Conservation (phyloP, 2,888 invertebrate genomes). For the Miltochrista miniata region DNA sequence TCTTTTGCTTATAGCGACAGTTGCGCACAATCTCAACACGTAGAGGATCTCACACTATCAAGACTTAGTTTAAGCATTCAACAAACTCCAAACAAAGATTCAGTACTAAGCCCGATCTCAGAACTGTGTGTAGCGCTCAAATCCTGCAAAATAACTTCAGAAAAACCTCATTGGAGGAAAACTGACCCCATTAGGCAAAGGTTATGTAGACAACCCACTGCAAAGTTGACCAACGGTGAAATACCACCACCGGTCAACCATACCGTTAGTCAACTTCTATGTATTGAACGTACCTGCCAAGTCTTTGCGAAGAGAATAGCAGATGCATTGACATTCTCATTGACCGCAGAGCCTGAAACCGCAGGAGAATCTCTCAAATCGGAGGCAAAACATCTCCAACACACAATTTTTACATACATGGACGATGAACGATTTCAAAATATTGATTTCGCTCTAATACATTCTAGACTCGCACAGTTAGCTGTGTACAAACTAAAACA, state of each 20-base stretch:
- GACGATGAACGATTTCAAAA: slow-evolving; percentile 86
- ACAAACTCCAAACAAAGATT: slow-evolving; percentile 44
- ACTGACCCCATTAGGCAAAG: slow-evolving; percentile 65
- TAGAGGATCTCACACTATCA: slow-evolving; percentile 62
- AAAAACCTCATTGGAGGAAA: slow-evolving; percentile 63
- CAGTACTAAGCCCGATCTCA: slow-evolving; percentile 79
- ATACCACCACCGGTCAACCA: slow-evolving; percentile 52
- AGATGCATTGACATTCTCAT: slow-evolving; percentile 83
- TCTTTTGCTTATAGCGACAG: slow-evolving; percentile 68
- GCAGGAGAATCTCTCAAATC: slow-evolving; percentile 84
- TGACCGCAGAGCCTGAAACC: slow-evolving; percentile 80
- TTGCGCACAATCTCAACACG: slow-evolving; percentile 51
- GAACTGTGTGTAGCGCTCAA: slow-evolving; percentile 84
- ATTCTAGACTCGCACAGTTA: slow-evolving; percentile 86
- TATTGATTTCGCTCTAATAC: slow-evolving; percentile 86
- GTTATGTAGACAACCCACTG: slow-evolving; percentile 59
- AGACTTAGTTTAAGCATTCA: slow-evolving; percentile 58
- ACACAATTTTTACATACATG: slow-evolving; percentile 87
- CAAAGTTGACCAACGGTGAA: slow-evolving; percentile 60
- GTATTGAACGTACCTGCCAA: slow-evolving; percentile 75
- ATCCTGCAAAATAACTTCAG: slow-evolving; percentile 79
- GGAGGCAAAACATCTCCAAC: slow-evolving; percentile 87
- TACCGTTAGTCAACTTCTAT: slow-evolving; percentile 68
- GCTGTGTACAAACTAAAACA: slow-evolving; percentile 84
- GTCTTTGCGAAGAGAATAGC: slow-evolving; percentile 89